Base-by-base conservation (phyloP, 2,113 vertebrate genomes). In the Heliornis fulica region DNA sequence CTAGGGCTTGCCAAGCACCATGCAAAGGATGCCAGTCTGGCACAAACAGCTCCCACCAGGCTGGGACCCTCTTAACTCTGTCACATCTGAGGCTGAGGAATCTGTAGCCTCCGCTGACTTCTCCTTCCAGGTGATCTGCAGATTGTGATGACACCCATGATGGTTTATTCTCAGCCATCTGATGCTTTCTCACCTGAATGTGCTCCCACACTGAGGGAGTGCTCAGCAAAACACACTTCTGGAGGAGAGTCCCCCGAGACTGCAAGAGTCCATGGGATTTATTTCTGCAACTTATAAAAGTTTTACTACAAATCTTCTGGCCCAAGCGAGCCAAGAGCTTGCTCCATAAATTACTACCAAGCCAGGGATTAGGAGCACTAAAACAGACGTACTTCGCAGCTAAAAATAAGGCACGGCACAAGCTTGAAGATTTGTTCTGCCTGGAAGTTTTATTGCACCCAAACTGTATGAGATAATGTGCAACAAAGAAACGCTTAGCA, bases 381-480 rank as follows among this genome's bases (percentile, higher is more conserved):
- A 97, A 97, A 81, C 94, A 96, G 95, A 97, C 94, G 7, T 93
- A 96, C 95, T 97, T 95, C 0, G 1, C 89, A 59, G 94, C 95
- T 97, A 94, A 96, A 97, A 94, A 96, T 96, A 96, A 97, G 94
- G 79, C 92, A 95, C 83, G 3, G 90, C 95, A 81, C 88, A 95
- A 90, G 94, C 94, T 78, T 74, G 83, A 94, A 97, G 96, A 96
- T 97, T 94, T 96, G 94, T 92, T 94, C 96, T 96, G 90, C 94
- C 94, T 96, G 93, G 90, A 96, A 96, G 89, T 97, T 97, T 97
- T 97, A 97, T 97, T 94, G 94, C 95, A 92, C 91, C 94, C 92
- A 90, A 97, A 96, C 94, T 96, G 86, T 93, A 89, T 95, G 95
- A 97, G 95, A 97, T 94, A 97, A 97, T 96, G 93, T 92, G 89